Evolutionary conservation across 2,113 vertebrate species (phyloP), one percentile per base, ranked within the genome.

Genomic region (Melierax canorus): DNA sequence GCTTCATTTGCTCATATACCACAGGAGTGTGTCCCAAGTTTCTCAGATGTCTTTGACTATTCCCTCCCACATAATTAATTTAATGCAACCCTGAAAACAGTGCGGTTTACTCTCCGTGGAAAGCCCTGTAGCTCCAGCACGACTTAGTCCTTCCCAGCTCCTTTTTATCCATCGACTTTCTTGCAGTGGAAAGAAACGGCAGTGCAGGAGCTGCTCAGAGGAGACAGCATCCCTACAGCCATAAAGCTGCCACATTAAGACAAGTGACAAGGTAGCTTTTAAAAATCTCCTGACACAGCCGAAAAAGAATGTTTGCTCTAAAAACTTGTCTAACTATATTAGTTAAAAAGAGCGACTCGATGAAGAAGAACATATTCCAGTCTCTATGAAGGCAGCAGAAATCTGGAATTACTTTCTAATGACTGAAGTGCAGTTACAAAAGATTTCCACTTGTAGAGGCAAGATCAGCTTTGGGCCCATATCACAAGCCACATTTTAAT

Each of bases 261-360:
- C 36, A 71, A 93, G 71, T 21, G 56, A 92, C 58, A 93, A 87
- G 64, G 56, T 59, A 91, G 83, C 73, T 80, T 96, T 94, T 64
- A 86, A 89, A 79, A 92, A 89, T 81, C 78, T 90, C 64, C 53
- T 71, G 87, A 78, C 60, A 85, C 71, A 86, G 71, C 30, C 4
- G 8, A 75, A 91, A 95, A 45, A 86, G 62, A 79, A 79, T 87
- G 80, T 78, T 97, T 92, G 64, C 58, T 96, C 34, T 80, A 80
- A 87, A 94, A 85, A 48, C 85, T 87, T 96, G 92, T 86, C 84
- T 81, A 89, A 83, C 43, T 46, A 6, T 95, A 59, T 86, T 74
- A 78, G 53, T 78, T 89, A 60, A 79, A 90, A 92, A 86, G 73
- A 81, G 48, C 2, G 1, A 75, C 76, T 88, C 8, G 6, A 86